Evolutionary conservation across 2,888 invertebrate genomes (phyloP), one percentile per base, ranked within the genome.

Genomic region (Megastigmus dorsalis): DNA sequence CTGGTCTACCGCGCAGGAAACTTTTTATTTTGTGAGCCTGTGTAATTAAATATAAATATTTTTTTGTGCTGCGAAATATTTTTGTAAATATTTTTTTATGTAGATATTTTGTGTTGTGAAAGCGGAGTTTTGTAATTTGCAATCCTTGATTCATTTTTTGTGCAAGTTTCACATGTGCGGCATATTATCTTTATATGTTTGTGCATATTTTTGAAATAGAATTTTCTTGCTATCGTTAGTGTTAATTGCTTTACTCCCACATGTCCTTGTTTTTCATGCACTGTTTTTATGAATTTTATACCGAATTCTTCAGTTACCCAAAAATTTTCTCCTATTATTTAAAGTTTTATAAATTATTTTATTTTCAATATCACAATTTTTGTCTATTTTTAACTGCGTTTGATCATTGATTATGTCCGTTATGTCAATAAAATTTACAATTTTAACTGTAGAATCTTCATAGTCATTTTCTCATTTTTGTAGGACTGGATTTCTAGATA

Each of bases 241-340:
- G 54, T 60, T 60, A 75, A 43, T 38, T 79, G 78, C 65, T 78
- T 78, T 20, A 65, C 65, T 7, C 79, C 77, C 26, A 77, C 77
- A 55, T 79, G 78, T 28, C 76, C 74, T 36, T 72, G 67, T 10
- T 45, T 13, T 55, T 67, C 60, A 71, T 79, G 77, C 60, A 72
- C 59, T 13, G 75, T 74, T 43, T 65, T 65, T 52, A 78, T 69
- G 38, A 77, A 20, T 63, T 70, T 50, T 20, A 52, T 66, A 57
- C 75, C 74, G 28, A 74, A 76, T 43, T 76, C 66, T 67, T 78
- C 75, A 30, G 75, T 72, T 66, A 78, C 26, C 63, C 74, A n/a
- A 68, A 65, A 77, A 76, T 62, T 76, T 77, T 54, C 75, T 67
- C 67, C 50, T 78, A n/a, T 79, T 74, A 57, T 72, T 75, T 52